These are phyloP conservation scores for Xenopus tropicalis DNA, from an alignment of 2,113 vertebrate species.

Conservation along the genomic window UCB_Xtro_10.0 CM004450.2:78124501-78125000, in stretches of 20 bases:
- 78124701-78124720: not conserved
- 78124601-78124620: slow-evolving; percentile 73
- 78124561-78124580: slow-evolving; percentile 68
- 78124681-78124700: slow-evolving; percentile 4
- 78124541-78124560: slow-evolving; percentile 77
- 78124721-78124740: not conserved
- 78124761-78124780: not conserved
- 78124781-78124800: too few species aligned
- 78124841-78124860: too few species aligned
- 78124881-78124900: too few species aligned
- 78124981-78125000: too few species aligned
- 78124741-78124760: not conserved
- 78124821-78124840: too few species aligned
- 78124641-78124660: slow-evolving; percentile 86
- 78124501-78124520: slow-evolving; percentile 83
- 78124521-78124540: slow-evolving; percentile 84
- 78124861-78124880: too few species aligned
- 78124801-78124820: too few species aligned
- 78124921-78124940: too few species aligned
- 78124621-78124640: slow-evolving; percentile 83
- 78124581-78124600: slow-evolving; percentile 68
- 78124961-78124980: too few species aligned
- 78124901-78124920: too few species aligned
- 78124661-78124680: slow-evolving; percentile 80
- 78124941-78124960: too few species aligned